phyloP scores from a whole-genome alignment of 2,888 invertebrate species.

The Liodrosophila aerea region DNA sequence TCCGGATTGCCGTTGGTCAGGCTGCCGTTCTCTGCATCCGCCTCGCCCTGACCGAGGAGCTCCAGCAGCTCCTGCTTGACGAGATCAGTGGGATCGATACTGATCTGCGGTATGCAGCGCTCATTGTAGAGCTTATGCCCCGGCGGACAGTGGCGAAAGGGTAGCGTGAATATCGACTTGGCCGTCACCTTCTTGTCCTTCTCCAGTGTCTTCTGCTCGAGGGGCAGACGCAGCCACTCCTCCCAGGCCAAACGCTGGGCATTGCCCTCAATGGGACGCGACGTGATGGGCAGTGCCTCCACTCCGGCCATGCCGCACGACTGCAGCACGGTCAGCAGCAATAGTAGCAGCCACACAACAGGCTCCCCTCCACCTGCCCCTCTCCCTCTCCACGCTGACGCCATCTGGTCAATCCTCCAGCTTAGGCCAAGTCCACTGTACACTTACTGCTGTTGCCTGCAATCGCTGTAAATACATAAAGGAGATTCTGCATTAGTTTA shows the following conservation, averaged over 20 bases:
- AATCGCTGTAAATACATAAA: slow-evolving; percentile 1
- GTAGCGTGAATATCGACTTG: slow-evolving; percentile 82
- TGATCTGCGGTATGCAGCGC: slow-evolving; percentile 80
- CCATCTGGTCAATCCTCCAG: slow-evolving; percentile 14
- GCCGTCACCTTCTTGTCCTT: slow-evolving; percentile 82
- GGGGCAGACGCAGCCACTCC: slow-evolving; percentile 80
- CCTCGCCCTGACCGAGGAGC: slow-evolving; percentile 25
- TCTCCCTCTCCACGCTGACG: slow-evolving; percentile 31
- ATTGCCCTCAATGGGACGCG: slow-evolving; percentile 81
- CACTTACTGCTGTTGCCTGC: too few species aligned
- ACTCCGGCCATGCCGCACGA: slow-evolving; percentile 1
- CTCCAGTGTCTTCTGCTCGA: slow-evolving; percentile 72
- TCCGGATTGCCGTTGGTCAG: slow-evolving; percentile 29
- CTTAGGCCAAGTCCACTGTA: too few species aligned
- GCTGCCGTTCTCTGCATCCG: slow-evolving; percentile 7
- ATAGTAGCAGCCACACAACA: slow-evolving; percentile 19
- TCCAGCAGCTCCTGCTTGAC: slow-evolving; percentile 69
- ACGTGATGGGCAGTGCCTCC: slow-evolving; percentile 80
- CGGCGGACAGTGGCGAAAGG: slow-evolving; percentile 79
- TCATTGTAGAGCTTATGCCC: slow-evolving; percentile 77
- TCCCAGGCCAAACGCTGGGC: slow-evolving; percentile 82
- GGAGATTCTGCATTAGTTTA: too few species aligned
- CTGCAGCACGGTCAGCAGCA: not conserved
- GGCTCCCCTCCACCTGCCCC: not conserved
- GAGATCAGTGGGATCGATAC: slow-evolving; percentile 70